A percentile compares a stretch with the other conserved stretches of the same genome.
Evolutionary conservation across 2,113 vertebrate species (phyloP).

Genomic region (Poeciliopsis turrubarensis): DNA sequence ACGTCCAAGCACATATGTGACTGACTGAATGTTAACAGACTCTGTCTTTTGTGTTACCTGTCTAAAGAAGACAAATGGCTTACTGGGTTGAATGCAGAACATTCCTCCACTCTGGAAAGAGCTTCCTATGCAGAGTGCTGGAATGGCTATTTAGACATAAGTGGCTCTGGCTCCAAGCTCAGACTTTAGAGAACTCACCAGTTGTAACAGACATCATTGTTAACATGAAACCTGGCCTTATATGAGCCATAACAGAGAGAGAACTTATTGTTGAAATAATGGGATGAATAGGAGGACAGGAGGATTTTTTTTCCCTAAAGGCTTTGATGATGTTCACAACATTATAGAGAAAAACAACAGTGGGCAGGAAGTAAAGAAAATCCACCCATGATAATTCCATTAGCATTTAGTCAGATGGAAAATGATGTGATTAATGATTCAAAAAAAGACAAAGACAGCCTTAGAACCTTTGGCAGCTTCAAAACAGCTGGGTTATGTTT

Average conservation of each 20-base stretch:
- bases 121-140: constrained; percentile 23
- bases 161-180: constrained; percentile 31
- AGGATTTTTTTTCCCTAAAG: background rate
- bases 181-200: constrained; percentile 13
- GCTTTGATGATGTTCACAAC: constrained; percentile 9
- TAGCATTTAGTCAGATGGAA: too few species aligned
- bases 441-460: background rate
- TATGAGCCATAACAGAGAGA: constrained; percentile 1
- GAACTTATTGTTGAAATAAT: background rate
- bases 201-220: background rate
- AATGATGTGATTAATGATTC: too few species aligned
- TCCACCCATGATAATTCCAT: background rate
- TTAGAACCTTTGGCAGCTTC: too few species aligned
- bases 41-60: constrained; percentile 32
- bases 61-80: constrained; percentile 49
- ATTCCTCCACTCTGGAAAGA: constrained; percentile 52
- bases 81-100: constrained; percentile 46
- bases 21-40: constrained; percentile 16
- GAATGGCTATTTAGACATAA: constrained; percentile 30
- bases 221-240: constrained; percentile 15
- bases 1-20: constrained; percentile 20
- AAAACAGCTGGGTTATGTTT: too few species aligned
- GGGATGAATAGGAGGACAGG: background rate
- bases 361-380: background rate
- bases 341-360: constrained; percentile 4